Conservation (phyloP, 2,113 vertebrate genomes). For the Scomber japonicus region DNA sequence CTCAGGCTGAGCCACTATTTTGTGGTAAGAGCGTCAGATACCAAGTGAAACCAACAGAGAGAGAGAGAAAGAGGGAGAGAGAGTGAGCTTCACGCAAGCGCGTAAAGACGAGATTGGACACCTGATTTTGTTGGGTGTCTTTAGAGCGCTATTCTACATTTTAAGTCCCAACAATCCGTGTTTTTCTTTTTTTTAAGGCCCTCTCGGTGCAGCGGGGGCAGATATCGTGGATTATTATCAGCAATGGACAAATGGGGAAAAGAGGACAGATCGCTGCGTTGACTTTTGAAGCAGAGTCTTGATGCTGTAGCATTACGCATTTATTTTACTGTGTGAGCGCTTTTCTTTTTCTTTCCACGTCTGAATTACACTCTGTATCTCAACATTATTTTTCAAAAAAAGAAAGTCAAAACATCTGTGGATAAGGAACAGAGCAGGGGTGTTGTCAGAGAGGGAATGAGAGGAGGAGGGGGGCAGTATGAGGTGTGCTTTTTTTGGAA, state of each 20-base stretch:
- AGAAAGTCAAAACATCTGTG: conserved; percentile 70
- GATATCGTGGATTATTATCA: conserved; percentile 69
- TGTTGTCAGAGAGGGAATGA: conserved; percentile 77
- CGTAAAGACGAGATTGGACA: conserved; percentile 68
- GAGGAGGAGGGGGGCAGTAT: conserved; percentile 75
- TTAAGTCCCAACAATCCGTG: conserved; percentile 37
- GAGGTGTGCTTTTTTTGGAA: conserved; percentile 81
- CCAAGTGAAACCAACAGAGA: conserved; percentile 49
- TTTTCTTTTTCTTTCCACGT: conserved; percentile 6
- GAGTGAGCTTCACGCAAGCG: conserved; percentile 63
- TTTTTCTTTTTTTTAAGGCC: conserved; percentile 25
- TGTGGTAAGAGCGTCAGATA: conserved; percentile 44
- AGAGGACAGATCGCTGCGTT: conserved; percentile 73
- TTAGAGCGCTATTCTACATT: conserved; percentile 52
- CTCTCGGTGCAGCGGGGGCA: conserved; percentile 27
- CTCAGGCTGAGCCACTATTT: conserved; percentile 37
- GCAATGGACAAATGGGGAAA: conserved; percentile 62
- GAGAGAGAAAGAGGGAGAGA: conserved; percentile 26
- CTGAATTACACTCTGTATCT: conserved; percentile 51
- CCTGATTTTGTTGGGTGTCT: conserved; percentile 68
- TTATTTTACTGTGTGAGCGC: conserved; percentile 47
- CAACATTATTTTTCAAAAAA: conserved; percentile 15
- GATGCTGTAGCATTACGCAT: conserved; percentile 75
- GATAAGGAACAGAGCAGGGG: conserved; percentile 72
- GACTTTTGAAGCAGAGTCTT: conserved; percentile 69